Conservation (phyloP, 2,113 vertebrate genomes). For the Rhizomys pruinosus region DNA sequence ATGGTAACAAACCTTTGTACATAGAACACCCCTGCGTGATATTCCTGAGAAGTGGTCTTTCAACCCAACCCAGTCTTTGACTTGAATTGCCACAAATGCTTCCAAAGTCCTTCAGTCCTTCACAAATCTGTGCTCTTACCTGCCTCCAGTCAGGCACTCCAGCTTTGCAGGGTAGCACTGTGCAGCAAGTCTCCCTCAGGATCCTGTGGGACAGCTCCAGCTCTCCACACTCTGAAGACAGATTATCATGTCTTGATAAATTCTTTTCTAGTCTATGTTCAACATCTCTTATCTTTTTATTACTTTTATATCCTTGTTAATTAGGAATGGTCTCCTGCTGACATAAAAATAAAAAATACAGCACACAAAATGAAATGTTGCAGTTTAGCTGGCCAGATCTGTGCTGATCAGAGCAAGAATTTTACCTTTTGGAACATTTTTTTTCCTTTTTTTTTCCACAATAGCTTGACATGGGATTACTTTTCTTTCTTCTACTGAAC, state of each 20-base stretch:
- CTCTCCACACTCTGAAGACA: slow-evolving; percentile 11
- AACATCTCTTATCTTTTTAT: slow-evolving; percentile 8
- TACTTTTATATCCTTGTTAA: background rate
- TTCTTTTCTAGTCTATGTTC: slow-evolving; percentile 8
- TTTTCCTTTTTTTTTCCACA: background rate
- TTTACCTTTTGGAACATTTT: background rate
- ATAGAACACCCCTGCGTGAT: background rate
- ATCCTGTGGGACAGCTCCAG: background rate
- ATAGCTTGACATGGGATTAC: background rate
- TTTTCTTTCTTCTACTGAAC: background rate
- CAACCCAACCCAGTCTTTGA: background rate
- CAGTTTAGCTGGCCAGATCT: background rate
- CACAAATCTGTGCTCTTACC: background rate
- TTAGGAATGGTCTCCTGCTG: background rate
- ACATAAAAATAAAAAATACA: background rate
- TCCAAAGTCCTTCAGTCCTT: background rate
- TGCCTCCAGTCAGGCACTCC: background rate
- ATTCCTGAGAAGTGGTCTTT: background rate
- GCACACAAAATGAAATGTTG: background rate
- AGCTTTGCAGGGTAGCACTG: background rate
- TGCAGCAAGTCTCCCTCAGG: background rate
- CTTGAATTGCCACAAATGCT: background rate
- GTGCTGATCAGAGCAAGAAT: slow-evolving; percentile 15
- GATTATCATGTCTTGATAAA: background rate
- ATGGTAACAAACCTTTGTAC: background rate